A percentile compares a stretch with the other conserved stretches of the same genome.
Conservation (phyloP, 2,797 vertebrate genomes). For the Picus viridis region DNA sequence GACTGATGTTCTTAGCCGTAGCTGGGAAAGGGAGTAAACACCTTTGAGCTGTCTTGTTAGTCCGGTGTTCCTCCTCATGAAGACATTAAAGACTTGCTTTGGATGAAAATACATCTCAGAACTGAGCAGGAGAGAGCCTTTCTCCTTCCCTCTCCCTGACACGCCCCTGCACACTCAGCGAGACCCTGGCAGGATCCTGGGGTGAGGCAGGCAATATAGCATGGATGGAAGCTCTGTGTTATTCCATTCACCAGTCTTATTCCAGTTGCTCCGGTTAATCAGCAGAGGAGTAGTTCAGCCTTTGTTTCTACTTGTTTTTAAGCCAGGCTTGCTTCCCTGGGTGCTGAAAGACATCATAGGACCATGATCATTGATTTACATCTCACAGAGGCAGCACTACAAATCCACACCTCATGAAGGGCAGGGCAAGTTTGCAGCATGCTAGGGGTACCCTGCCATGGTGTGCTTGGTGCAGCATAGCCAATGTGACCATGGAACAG, state of each 20-base stretch:
- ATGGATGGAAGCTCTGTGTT: not conserved
- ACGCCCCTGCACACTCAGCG: accelerated
- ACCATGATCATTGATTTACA: accelerated
- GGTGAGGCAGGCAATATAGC: not conserved
- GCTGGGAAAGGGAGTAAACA: not conserved
- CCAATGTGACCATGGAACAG: too few relatives aligned
- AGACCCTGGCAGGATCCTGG: not conserved
- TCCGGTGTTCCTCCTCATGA: not conserved
- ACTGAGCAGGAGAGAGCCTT: not conserved
- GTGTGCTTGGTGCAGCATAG: too few relatives aligned
- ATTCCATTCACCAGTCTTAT: not conserved
- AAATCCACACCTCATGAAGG: not conserved
- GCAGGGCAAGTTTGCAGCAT: accelerated
- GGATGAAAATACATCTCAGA: not conserved
- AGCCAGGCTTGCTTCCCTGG: not conserved
- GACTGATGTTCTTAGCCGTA: not conserved
- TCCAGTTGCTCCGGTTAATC: not conserved
- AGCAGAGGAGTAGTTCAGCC: not conserved
- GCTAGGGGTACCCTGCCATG: not conserved
- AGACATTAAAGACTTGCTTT: not conserved
- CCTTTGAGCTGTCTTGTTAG: not conserved
- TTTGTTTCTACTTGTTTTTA: not conserved
- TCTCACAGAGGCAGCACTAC: not conserved
- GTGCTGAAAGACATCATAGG: not conserved
- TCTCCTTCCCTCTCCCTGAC: accelerated